Conservation (phyloP, 2,113 vertebrate species). For the Tichodroma muraria region DNA sequence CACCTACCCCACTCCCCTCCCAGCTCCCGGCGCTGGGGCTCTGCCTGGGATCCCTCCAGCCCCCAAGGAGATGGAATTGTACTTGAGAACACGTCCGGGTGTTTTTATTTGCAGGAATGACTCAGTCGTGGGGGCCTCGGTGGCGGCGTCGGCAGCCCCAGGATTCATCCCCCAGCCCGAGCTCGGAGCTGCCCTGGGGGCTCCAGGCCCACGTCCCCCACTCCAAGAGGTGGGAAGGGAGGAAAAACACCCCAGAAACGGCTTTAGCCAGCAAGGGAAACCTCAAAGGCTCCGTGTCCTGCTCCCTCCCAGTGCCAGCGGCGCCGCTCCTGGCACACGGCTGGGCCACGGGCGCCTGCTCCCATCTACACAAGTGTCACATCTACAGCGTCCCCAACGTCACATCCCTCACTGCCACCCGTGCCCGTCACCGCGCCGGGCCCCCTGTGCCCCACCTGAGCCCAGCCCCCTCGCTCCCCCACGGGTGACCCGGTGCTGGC, state of each 20-base stretch:
- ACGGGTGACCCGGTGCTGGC: neutral
- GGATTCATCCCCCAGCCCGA: neutral
- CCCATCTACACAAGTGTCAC: fast-evolving
- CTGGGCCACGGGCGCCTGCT: neutral
- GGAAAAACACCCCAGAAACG: neutral
- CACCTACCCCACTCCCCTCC: neutral
- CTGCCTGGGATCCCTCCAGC: neutral
- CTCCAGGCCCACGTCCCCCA: neutral
- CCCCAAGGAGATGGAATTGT: neutral
- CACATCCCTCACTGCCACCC: fast-evolving
- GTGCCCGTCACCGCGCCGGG: neutral
- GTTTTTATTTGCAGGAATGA: neutral
- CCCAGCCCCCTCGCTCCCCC: neutral
- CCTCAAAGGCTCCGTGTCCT: neutral
- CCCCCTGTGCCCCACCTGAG: neutral
- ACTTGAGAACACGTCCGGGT: neutral
- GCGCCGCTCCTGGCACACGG: fast-evolving
- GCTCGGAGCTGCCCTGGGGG: neutral
- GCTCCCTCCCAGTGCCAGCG: neutral
- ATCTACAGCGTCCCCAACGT: fast-evolving
- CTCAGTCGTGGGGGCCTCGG: neutral
- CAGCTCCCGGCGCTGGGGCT: neutral
- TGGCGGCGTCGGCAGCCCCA: neutral
- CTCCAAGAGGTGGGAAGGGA: neutral
- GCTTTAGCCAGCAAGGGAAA: neutral